A percentile compares a stretch with the other conserved stretches of the same genome.
phyloP scores from a whole-genome alignment of 2,888 invertebrate genomes.

The Megaustenia siamemsis region DNA sequence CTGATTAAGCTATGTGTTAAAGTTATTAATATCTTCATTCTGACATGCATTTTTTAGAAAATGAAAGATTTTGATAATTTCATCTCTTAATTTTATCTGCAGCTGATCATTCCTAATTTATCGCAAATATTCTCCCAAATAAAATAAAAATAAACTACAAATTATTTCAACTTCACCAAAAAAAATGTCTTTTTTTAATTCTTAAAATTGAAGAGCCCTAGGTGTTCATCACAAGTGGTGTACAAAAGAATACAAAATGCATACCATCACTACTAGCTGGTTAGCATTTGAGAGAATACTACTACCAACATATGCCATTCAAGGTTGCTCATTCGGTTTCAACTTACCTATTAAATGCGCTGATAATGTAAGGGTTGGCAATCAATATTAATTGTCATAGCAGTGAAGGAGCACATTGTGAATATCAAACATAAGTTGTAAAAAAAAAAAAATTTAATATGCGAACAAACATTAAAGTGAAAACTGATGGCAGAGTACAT shows the following conservation, averaged over 20 bases:
- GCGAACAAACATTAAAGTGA: background rate
- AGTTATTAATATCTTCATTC: background rate
- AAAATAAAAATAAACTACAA: background rate
- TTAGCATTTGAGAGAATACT: constrained; percentile 27
- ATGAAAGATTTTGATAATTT: background rate
- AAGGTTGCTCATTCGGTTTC: constrained; percentile 33
- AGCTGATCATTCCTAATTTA: background rate
- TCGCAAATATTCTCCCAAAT: background rate
- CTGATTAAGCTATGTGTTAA: background rate
- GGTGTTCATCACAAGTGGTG: background rate
- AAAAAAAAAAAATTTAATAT: background rate
- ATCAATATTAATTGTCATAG: constrained; percentile 37
- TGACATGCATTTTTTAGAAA: background rate
- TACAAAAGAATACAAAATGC: constrained; percentile 24
- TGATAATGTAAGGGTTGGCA: constrained; percentile 50
- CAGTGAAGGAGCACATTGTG: constrained; percentile 32
- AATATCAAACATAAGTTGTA: background rate
- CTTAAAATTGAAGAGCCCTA: constrained; percentile 9
- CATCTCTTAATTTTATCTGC: background rate
- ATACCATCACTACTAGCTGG: constrained; percentile 23
- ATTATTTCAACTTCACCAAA: background rate
- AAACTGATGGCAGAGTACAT: background rate
- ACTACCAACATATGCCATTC: constrained; percentile 24
- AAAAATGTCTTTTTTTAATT: background rate
- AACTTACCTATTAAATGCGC: constrained; percentile 58